Evolutionary conservation across 2,113 vertebrate genomes (phyloP).

Genomic region (Catharus minimus): DNA sequence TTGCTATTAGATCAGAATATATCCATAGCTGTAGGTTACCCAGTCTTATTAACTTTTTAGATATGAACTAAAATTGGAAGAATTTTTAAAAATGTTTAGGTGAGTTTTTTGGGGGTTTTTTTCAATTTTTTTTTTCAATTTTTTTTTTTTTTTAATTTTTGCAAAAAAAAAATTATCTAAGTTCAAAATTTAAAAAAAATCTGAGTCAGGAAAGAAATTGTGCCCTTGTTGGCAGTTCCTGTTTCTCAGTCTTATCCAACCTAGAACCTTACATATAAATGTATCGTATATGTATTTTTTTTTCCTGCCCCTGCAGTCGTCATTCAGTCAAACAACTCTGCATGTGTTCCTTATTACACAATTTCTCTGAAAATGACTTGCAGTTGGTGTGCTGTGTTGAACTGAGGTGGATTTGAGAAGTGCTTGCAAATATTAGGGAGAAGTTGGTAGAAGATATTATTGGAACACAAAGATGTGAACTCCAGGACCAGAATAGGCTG

Average conservation of each 20-base stretch:
- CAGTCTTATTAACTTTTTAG: not conserved
- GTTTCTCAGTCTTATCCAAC: not conserved
- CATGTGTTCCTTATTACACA: not conserved
- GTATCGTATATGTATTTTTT: too few relatives aligned
- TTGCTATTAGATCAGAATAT: not conserved
- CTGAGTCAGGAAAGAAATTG: not conserved
- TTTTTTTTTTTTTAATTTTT: too few relatives aligned
- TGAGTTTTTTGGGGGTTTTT: not conserved
- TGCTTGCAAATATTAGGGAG: not conserved
- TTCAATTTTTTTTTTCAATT: too few relatives aligned
- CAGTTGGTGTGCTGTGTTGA: not conserved
- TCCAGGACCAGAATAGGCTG: not conserved
- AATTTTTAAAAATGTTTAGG: not conserved
- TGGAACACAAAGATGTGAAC: not conserved
- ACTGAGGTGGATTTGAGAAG: not conserved
- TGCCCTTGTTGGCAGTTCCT: not conserved
- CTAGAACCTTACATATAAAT: not conserved
- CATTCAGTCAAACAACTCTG: not conserved
- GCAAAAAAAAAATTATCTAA: not conserved
- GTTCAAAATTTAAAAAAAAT: not conserved
- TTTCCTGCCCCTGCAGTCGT: not conserved
- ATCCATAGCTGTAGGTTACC: not conserved
- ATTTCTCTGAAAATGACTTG: not conserved
- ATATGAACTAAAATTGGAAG: not conserved
- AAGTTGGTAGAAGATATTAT: not conserved